Evolutionary conservation across 2,888 invertebrate species (phyloP).

Genomic region (Apomyelois bistriatella): DNA sequence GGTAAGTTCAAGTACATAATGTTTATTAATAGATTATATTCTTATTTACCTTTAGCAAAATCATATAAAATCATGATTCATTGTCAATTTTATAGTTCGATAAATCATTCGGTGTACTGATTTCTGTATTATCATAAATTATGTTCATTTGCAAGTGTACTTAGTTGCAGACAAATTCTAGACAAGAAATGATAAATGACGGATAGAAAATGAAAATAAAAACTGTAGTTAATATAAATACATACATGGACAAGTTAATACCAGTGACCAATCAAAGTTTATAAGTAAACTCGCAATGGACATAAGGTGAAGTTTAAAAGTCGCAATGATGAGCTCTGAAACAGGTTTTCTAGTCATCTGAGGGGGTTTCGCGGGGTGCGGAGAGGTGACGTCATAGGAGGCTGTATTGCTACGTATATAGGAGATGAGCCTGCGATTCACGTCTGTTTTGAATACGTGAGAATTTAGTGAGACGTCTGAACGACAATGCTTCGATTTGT

Average conservation of each 20-base stretch:
- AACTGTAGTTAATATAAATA: background rate
- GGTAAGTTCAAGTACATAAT: too few relatives aligned
- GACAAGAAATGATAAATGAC: constrained; percentile 11
- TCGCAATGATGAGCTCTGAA: constrained; percentile 57
- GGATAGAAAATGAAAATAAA: background rate
- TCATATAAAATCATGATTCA: constrained; percentile 2
- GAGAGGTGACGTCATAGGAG: constrained; percentile 63
- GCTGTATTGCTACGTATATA: constrained; percentile 62
- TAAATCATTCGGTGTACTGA: background rate
- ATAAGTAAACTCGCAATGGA: constrained; percentile 14
- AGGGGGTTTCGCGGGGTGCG: constrained; percentile 22
- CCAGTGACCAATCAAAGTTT: background rate
- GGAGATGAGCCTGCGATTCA: constrained; percentile 57
- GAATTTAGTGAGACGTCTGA: constrained; percentile 42
- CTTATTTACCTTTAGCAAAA: background rate
- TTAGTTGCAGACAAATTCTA: constrained; percentile 16
- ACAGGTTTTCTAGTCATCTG: constrained; percentile 42
- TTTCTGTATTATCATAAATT: constrained; percentile 1
- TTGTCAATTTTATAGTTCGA: background rate
- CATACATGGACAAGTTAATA: background rate
- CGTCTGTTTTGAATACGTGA: constrained; percentile 53
- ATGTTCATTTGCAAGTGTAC: background rate
- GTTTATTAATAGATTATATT: background rate
- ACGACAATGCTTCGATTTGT: constrained; percentile 56
- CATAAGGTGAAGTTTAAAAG: constrained; percentile 43